Percentiles rank a stretch among this genome's conserved stretches.
These are phyloP conservation scores for Australoheros facetus DNA, from an alignment of 2,797 vertebrate species.

Conservation along the genomic window DNA sequence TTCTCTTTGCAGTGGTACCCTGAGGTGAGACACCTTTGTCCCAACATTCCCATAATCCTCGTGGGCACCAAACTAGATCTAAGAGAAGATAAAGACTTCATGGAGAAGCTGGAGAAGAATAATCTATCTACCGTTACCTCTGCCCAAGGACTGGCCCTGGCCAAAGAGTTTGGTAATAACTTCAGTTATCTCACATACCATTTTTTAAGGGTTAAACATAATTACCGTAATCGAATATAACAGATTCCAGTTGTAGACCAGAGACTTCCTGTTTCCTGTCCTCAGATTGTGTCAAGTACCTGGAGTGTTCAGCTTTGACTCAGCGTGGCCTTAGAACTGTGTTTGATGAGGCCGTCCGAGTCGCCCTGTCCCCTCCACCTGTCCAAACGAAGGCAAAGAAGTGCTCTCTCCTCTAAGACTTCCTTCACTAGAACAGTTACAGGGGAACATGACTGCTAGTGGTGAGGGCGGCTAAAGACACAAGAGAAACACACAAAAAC, in stretches of 20 bases:
- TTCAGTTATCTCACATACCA: too few species aligned
- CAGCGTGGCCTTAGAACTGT: too few species aligned
- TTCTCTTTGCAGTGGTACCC: slow-evolving; percentile 89
- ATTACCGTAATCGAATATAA: too few species aligned
- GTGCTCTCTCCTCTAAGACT: slow-evolving; percentile 35
- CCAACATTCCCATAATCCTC: slow-evolving; percentile 95
- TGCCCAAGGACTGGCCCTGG: slow-evolving; percentile 95
- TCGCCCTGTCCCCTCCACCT: too few species aligned
- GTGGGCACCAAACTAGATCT: slow-evolving; percentile 97
- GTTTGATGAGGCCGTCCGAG: too few species aligned
- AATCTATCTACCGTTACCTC: slow-evolving; percentile 95
- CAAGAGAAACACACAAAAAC: slow-evolving; percentile 62
- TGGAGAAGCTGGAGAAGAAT: slow-evolving; percentile 96
- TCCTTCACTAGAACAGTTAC: slow-evolving; percentile 54
- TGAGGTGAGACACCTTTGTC: slow-evolving; percentile 96
- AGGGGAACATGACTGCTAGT: slow-evolving; percentile 58
- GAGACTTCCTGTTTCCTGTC: neutral
- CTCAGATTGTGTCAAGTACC: neutral
- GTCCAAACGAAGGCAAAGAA: too few species aligned
- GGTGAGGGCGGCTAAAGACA: slow-evolving; percentile 50
- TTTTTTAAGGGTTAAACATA: too few species aligned
- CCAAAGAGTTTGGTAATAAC: slow-evolving; percentile 87
- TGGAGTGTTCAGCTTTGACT: too few species aligned
- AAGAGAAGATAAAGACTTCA: slow-evolving; percentile 96
- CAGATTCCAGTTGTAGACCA: neutral